These are phyloP conservation scores for Pseudolaguvia tuberculata DNA, from an alignment of 2,113 vertebrate genomes.

Conservation along the genomic window DNA sequence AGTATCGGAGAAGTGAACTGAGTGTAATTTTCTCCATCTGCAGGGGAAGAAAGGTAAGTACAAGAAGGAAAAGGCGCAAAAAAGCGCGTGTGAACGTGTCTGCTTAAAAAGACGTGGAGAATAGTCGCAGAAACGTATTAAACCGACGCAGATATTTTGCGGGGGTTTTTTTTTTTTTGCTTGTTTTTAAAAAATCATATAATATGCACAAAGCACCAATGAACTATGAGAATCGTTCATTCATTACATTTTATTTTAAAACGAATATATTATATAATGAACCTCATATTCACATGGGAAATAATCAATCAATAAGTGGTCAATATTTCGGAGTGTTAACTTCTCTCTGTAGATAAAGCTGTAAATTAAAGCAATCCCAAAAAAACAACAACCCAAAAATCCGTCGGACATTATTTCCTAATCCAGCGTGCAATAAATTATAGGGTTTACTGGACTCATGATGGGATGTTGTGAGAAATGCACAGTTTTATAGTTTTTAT, in stretches of 20 bases:
- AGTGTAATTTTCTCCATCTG: slow-evolving; percentile 29
- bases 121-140: background rate
- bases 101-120: background rate
- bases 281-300: background rate
- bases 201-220: background rate
- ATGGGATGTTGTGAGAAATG: background rate
- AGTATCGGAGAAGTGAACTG: background rate
- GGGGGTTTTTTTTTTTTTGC: too few relatives aligned
- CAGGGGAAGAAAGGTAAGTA: slow-evolving; percentile 28
- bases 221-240: background rate
- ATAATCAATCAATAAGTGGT: background rate
- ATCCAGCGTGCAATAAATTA: too few relatives aligned
- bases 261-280: background rate
- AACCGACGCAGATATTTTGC: background rate
- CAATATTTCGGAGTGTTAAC: background rate
- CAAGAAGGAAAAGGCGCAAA: background rate
- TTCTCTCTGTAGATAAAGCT: background rate
- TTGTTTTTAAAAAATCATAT: too few relatives aligned
- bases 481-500: background rate
- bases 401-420: too few relatives aligned
- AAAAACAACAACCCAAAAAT: too few relatives aligned
- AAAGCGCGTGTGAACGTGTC: background rate
- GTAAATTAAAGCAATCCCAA: too few relatives aligned
- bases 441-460: too few relatives aligned
- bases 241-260: background rate